Evolutionary conservation across 2,113 vertebrate genomes (phyloP), one percentile per base, ranked within the genome.

Genomic region (Bothrops jararaca): DNA sequence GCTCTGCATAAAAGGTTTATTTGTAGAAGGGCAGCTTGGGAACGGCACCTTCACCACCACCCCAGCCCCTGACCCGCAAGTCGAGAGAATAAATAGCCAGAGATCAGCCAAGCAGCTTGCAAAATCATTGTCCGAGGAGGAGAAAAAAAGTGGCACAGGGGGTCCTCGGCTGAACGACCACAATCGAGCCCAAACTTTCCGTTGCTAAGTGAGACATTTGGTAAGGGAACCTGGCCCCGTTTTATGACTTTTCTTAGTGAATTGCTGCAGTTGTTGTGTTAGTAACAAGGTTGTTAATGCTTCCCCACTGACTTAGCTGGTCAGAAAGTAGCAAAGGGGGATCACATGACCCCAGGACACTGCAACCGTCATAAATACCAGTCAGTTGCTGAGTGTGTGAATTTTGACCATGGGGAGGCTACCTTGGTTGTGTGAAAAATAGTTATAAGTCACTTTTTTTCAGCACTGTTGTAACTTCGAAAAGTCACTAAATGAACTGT

Each of bases 1-100:
- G 96, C 94, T 95, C 92, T 94, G 96, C 95, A 94, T 95, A 96
- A 95, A 96, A 94, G 95, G 95, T 96, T 97, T 97, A 97, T 97
- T 95, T 96, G 96, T 45, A 95, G 93, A 45, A 48, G 42, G 86
- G 9, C 53, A 0, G 93, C 94, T 11, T 5, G 90, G 93, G 95
- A 95, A 96, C 95, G 95, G 94, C 96, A 93, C 92, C 89, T 94
- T 56, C 42, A 93, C 42, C 42, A 5, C 7, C 15, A 34, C 39
- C 29, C 24, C 12, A 20, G 53, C 3, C 56, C 15, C 69, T 1
- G n/a, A 80, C 34, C 4, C 7, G 20, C 39, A 57, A 34, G 26
- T n/a, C n/a, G 7, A 15, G 11, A 85, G 42, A 89, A 89, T n/a
- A 85, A 50, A 57, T 89, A 92, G 57, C 54, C 26, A 89, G 93